These are phyloP conservation scores for Thalassaphorura encarpata DNA, from an alignment of 1,140 invertebrate genomes.

Conservation along the genomic window DNA sequence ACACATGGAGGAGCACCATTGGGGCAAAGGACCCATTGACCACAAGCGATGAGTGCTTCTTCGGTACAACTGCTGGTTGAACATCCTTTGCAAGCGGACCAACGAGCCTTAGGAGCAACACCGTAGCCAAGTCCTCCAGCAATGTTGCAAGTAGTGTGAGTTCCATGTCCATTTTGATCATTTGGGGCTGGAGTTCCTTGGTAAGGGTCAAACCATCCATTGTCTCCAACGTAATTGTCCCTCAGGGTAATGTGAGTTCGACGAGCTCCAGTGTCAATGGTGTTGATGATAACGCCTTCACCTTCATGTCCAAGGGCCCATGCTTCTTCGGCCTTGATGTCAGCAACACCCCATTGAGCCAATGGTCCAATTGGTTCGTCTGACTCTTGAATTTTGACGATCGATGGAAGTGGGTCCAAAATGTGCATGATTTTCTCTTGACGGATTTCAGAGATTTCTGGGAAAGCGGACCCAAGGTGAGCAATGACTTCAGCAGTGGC, in stretches of 20 bases:
- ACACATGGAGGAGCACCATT: constrained; percentile 11
- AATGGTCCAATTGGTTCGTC: neutral
- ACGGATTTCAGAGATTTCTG: neutral
- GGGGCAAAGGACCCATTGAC: constrained; percentile 18
- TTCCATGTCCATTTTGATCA: constrained; percentile 18
- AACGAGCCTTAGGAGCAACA: constrained; percentile 10
- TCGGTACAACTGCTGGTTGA: neutral
- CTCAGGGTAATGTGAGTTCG: constrained; percentile 3
- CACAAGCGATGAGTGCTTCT: constrained; percentile 5
- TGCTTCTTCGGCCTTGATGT: constrained; percentile 2
- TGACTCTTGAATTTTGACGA: neutral
- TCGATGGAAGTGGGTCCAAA: neutral
- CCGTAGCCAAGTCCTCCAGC: constrained; percentile 8
- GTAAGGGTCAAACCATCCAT: constrained; percentile 11
- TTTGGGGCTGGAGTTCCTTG: neutral
- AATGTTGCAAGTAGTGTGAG: constrained; percentile 14
- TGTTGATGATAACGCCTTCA: neutral
- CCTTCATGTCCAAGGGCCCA: neutral
- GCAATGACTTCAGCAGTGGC: neutral
- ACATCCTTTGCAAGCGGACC: constrained; percentile 9
- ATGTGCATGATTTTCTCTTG: neutral
- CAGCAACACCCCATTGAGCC: constrained; percentile 12
- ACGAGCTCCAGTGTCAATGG: constrained; percentile 17
- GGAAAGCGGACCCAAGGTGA: neutral
- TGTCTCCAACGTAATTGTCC: neutral